Base-by-base conservation (phyloP, 2,888 invertebrate species). In the Oligia latruncula region DNA sequence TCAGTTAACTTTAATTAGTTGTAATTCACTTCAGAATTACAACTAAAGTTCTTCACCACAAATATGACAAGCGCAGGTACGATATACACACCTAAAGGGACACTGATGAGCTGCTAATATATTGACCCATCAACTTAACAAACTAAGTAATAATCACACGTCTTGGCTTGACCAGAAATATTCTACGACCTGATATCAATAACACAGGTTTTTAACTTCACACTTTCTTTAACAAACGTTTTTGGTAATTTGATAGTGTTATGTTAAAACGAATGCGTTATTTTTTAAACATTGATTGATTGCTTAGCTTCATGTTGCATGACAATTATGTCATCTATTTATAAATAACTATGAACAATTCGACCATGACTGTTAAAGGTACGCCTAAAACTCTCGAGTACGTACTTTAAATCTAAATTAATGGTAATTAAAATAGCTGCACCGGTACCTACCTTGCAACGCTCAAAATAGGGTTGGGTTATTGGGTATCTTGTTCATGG, bases 341-440 rank as follows among this genome's bases (percentile, higher is more conserved):
- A 94, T 91, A 93, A 93, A 93, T 93, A 94, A 87, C 86, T 90
- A 91, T 92, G 92, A 88, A 90, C 87, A 81, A 82, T 90, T 87
- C 88, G 86, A 83, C 88, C 87, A 88, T 89, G 90, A 90, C 88
- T 91, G 90, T 92, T 89, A 89, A 92, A 90, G 90, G 87, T 85
- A 87, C 66, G 90, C 91, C 91, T 92, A 90, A 93, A 93, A 91
- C 85, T 79, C 89, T 94, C 90, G 89, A 95, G 93, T 91, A 87
- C 87, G 87, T 90, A 93, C 92, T 93, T 92, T 86, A 90, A 92
- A 87, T 80, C 87, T 90, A 89, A 91, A 93, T 91, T 84, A 91
- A 92, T 89, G 88, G 89, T 90, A 93, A 93, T 94, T 93, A 93
- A 95, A 95, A 94, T 94, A 94, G 89, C 91, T 93, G 81, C 79